Evolutionary conservation across 2,888 invertebrate genomes (phyloP).

Genomic region (Rhingia rostrata): DNA sequence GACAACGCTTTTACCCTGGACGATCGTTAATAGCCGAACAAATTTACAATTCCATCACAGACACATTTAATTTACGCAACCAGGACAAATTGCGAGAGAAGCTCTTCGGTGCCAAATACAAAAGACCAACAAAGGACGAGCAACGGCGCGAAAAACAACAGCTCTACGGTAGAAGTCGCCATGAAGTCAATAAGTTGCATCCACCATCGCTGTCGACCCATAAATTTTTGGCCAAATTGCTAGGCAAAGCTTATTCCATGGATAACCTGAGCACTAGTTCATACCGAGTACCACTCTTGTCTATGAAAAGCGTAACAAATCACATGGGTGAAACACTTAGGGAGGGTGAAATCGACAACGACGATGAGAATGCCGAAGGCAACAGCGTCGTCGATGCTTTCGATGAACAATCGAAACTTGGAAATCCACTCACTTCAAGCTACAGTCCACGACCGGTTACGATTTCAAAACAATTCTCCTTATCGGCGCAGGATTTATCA

Average conservation of each 20-base stretch:
- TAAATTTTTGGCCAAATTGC: conserved; percentile 84
- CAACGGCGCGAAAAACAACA: conserved; percentile 52
- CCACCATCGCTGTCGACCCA: conserved; percentile 79
- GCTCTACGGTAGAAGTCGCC: conserved; percentile 37
- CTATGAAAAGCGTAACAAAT: conserved; percentile 58
- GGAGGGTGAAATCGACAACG: conserved; percentile 19
- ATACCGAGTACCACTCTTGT: conserved; percentile 37
- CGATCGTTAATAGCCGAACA: conserved; percentile 85
- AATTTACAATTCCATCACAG: conserved; percentile 84
- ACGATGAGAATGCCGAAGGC: conserved; percentile 52
- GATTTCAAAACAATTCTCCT: conserved; percentile 80
- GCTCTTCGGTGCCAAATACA: conserved; percentile 81
- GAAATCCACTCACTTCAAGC: conserved; percentile 10
- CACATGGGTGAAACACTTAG: conserved; percentile 24
- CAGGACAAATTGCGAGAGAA: conserved; percentile 83
- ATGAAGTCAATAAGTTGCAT: conserved; percentile 72
- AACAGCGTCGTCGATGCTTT: conserved; percentile 23
- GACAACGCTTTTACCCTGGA: conserved; percentile 84
- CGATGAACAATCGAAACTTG: conserved; percentile 52
- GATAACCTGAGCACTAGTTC: conserved; percentile 82
- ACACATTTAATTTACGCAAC: conserved; percentile 83
- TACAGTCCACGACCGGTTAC: conserved; percentile 73
- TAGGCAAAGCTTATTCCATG: conserved; percentile 84
- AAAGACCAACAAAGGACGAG: conserved; percentile 59
- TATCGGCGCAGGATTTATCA: conserved; percentile 84